Conservation (phyloP, 2,888 invertebrate species). For the Parthenolecanium corni region DNA sequence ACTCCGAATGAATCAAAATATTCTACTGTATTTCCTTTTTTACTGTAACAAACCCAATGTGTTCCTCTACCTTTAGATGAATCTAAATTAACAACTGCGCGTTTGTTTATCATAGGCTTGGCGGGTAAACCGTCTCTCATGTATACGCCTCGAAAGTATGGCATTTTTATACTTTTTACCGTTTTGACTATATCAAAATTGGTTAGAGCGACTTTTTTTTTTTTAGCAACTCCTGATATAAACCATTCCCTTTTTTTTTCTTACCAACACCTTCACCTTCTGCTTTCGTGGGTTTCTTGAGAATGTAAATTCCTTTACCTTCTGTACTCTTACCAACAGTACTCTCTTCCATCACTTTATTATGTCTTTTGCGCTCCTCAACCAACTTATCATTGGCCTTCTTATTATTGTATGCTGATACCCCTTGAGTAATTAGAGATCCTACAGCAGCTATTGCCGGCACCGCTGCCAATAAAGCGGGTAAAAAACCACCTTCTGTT, state of each 20-base stretch:
- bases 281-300: neutral
- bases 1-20: neutral
- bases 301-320: too few relatives aligned
- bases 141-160: too few relatives aligned
- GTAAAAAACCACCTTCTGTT: slow-evolving; percentile 9
- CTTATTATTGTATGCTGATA: neutral
- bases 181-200: too few relatives aligned
- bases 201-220: too few relatives aligned
- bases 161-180: slow-evolving; percentile 32
- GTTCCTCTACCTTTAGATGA: slow-evolving; percentile 33
- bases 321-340: neutral
- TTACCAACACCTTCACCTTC: neutral
- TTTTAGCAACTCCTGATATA: too few relatives aligned
- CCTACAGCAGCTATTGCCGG: neutral
- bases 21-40: neutral
- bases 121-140: slow-evolving; percentile 32
- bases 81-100: slow-evolving; percentile 33
- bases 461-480: neutral
- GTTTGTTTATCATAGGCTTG: slow-evolving; percentile 30
- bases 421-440: neutral
- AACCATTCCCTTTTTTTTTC: neutral
- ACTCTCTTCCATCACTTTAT: neutral
- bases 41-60: too few relatives aligned
- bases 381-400: neutral
- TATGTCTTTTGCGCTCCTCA: neutral